Percentiles rank a stretch among this genome's conserved stretches.
Conservation (phyloP, 1,140 invertebrate species). For the Diachasmimorpha longicaudata region DNA sequence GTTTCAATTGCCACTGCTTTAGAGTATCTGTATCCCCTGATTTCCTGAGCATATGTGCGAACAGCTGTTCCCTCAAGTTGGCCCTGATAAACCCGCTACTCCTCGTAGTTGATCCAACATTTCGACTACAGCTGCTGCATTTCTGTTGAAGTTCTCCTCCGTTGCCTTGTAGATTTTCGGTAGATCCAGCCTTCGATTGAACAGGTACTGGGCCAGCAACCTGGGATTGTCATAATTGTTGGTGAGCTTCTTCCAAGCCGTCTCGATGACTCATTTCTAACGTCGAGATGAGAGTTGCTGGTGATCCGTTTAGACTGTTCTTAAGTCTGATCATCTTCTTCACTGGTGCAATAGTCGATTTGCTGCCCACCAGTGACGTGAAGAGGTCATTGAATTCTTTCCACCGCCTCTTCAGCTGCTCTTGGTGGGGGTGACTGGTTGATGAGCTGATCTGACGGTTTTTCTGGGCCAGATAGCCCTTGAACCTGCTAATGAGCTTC, state of each 20-base stretch:
- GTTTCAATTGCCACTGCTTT: not conserved
- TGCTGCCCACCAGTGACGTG: not conserved
- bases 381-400: not conserved
- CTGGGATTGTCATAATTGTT: not conserved
- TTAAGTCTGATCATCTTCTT: not conserved
- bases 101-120: not conserved
- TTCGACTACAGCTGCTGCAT: not conserved
- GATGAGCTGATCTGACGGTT: too few species aligned
- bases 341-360: not conserved
- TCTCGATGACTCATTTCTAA: too few species aligned
- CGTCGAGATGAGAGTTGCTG: too few species aligned
- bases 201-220: not conserved
- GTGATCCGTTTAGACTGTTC: too few species aligned
- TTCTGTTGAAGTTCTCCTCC: not conserved
- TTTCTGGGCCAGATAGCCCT: too few species aligned
- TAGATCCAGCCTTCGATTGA: not conserved
- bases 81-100: not conserved
- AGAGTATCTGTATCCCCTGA: not conserved
- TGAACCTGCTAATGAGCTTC: too few species aligned
- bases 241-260: not conserved
- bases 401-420: not conserved
- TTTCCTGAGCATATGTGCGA: not conserved
- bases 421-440: too few species aligned
- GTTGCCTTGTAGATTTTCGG: not conserved
- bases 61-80: not conserved